phyloP scores from a whole-genome alignment of 2,888 invertebrate genomes.

The Anthoptus insignis region DNA sequence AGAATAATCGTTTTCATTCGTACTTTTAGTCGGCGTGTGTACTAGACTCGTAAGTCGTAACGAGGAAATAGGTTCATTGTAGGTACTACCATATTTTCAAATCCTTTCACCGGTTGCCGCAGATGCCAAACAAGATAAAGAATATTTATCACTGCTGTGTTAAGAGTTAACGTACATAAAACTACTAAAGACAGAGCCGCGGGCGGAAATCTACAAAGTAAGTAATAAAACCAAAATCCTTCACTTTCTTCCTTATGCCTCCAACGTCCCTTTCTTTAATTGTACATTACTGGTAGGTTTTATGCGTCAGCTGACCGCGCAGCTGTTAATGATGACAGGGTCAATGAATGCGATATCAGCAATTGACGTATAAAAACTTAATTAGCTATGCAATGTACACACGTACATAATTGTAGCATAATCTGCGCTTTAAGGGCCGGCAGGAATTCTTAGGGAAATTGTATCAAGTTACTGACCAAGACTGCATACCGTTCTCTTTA shows the following conservation, averaged over 20 bases:
- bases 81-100: constrained; percentile 16
- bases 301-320: constrained; percentile 56
- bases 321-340: constrained; percentile 62
- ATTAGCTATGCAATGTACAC: constrained; percentile 21
- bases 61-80: neutral
- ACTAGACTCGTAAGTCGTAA: constrained; percentile 2
- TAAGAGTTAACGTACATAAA: constrained; percentile 18
- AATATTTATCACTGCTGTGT: constrained; percentile 19
- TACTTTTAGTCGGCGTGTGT: neutral
- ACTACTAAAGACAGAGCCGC: constrained; percentile 18
- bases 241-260: constrained; percentile 34
- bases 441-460: constrained; percentile 33
- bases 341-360: constrained; percentile 52
- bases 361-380: constrained; percentile 31
- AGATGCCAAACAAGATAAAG: constrained; percentile 29
- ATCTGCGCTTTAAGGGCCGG: constrained; percentile 8
- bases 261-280: constrained; percentile 24
- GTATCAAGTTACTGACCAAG: constrained; percentile 9
- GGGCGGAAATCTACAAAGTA: constrained; percentile 29
- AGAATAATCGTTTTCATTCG: too few relatives aligned
- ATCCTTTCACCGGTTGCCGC: constrained; percentile 29
- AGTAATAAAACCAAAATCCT: constrained; percentile 35
- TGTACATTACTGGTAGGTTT: constrained; percentile 7
- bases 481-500: constrained; percentile 38
- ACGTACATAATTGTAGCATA: constrained; percentile 21